A percentile compares a stretch with the other conserved stretches of the same genome.
phyloP scores from a whole-genome alignment of 2,888 invertebrate genomes.

The Eristalinus sepulchralis region DNA sequence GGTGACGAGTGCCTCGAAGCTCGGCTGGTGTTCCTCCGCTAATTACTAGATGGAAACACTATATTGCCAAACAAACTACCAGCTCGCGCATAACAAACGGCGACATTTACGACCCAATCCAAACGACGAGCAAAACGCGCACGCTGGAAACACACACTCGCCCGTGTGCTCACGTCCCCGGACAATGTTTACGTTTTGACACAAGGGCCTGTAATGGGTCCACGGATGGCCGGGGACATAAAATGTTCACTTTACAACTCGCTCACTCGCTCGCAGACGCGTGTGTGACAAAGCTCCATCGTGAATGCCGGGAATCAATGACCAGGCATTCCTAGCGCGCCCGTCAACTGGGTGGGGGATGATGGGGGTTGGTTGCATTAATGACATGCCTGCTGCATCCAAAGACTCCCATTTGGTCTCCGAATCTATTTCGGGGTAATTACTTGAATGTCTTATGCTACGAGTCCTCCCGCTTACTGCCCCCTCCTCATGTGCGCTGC shows the following conservation, averaged over 20 bases:
- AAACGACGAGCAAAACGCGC: not conserved
- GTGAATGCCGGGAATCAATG: constrained; percentile 42
- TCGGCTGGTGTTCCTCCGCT: constrained; percentile 19
- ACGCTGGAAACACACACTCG: not conserved
- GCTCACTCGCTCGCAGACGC: not conserved
- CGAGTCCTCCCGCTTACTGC: not conserved
- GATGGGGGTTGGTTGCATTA: not conserved
- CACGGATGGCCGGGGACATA: not conserved
- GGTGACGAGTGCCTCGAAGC: not conserved
- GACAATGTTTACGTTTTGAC: constrained; percentile 20
- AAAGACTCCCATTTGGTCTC: constrained; percentile 5
- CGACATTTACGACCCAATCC: constrained; percentile 44
- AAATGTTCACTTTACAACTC: constrained; percentile 14
- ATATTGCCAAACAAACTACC: constrained; percentile 28
- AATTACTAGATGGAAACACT: constrained; percentile 9
- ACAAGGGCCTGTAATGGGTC: not conserved
- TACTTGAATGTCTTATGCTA: constrained; percentile 61
- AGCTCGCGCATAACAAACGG: constrained; percentile 20
- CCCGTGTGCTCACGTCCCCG: not conserved
- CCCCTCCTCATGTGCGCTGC: not conserved
- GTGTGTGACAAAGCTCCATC: not conserved
- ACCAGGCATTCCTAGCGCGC: constrained; percentile 28
- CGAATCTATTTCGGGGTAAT: constrained; percentile 63
- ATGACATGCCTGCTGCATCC: not conserved
- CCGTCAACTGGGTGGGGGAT: not conserved